phyloP scores from a whole-genome alignment of 2,797 vertebrate species.

The Cyclopterus lumpus region DNA sequence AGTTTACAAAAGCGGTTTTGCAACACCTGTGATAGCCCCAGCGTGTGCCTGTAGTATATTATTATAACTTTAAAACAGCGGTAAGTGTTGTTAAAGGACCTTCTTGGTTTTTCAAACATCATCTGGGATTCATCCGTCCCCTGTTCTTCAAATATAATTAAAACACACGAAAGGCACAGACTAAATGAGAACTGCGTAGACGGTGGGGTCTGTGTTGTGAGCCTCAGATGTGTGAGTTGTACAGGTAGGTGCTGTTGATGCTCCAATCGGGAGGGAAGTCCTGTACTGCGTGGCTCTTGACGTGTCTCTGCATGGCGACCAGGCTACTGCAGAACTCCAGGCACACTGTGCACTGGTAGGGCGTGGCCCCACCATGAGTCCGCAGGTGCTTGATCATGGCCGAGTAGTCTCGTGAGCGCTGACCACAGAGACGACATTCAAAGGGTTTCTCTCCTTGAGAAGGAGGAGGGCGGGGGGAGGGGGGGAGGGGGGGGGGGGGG shows the following conservation, averaged over 20 bases:
- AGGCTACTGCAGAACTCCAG: slow-evolving; percentile 87
- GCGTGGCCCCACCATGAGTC: slow-evolving; percentile 87
- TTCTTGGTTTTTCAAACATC: background rate
- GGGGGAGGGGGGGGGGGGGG: background rate
- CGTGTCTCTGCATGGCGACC: slow-evolving; percentile 89
- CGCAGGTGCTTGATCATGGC: slow-evolving; percentile 93
- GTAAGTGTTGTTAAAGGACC: background rate
- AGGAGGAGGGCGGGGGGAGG: background rate
- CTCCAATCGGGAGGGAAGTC: slow-evolving; percentile 89
- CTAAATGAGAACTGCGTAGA: slow-evolving; percentile 7
- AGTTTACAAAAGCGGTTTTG: slow-evolving; percentile 6
- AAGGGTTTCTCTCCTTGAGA: slow-evolving; percentile 87
- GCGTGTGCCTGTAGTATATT: background rate
- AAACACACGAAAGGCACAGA: background rate
- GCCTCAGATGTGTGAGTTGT: slow-evolving; percentile 79
- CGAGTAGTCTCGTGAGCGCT: slow-evolving; percentile 90
- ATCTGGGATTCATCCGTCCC: background rate
- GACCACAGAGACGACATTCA: slow-evolving; percentile 88
- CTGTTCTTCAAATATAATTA: background rate
- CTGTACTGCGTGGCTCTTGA: slow-evolving; percentile 85
- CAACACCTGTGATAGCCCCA: background rate
- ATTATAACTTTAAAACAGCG: background rate
- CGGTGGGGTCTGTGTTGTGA: background rate
- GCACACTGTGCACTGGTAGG: slow-evolving; percentile 90
- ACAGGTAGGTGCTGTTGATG: slow-evolving; percentile 87